These are phyloP conservation scores for Autographa pulchrina DNA, from an alignment of 2,888 invertebrate species.

Conservation along the genomic window DNA sequence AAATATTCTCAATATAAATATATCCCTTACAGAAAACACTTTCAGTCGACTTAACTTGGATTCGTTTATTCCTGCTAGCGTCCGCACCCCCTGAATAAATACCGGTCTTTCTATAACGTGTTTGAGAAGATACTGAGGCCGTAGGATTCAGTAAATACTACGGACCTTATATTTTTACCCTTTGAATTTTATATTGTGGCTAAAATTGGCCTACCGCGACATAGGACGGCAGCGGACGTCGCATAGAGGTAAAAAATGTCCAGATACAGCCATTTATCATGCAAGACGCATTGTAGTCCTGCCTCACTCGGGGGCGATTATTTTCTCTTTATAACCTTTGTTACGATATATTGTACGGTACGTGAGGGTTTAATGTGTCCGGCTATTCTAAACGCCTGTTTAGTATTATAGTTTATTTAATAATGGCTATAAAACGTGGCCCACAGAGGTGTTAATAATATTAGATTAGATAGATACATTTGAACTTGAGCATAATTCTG, in stretches of 20 bases:
- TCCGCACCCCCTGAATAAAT: conserved; percentile 61
- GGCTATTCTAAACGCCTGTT: conserved; percentile 47
- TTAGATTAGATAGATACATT: background rate
- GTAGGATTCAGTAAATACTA: conserved; percentile 61
- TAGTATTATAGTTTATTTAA: conserved; percentile 40
- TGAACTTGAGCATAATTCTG: no score
- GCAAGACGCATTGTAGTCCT: conserved; percentile 62
- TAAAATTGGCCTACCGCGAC: conserved; percentile 59
- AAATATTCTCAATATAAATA: conserved; percentile 54
- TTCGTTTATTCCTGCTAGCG: conserved; percentile 56
- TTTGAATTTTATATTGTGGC: conserved; percentile 70
- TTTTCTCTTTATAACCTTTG: conserved; percentile 59
- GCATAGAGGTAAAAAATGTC: conserved; percentile 56
- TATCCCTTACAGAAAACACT: conserved; percentile 55
- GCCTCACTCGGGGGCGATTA: conserved; percentile 62
- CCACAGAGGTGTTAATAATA: background rate
- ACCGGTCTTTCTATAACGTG: conserved; percentile 61
- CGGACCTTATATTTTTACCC: conserved; percentile 65
- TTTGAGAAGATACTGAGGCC: conserved; percentile 54
- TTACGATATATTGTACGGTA: conserved; percentile 46
- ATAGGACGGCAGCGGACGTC: conserved; percentile 42
- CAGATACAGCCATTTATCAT: conserved; percentile 65
- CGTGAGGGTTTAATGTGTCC: conserved; percentile 49
- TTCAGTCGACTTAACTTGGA: conserved; percentile 56
- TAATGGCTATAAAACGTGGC: conserved; percentile 7